A percentile compares a stretch with the other conserved stretches of the same genome.
Conservation (phyloP, 2,797 vertebrate genomes). For the Eulemur albifrons region DNA sequence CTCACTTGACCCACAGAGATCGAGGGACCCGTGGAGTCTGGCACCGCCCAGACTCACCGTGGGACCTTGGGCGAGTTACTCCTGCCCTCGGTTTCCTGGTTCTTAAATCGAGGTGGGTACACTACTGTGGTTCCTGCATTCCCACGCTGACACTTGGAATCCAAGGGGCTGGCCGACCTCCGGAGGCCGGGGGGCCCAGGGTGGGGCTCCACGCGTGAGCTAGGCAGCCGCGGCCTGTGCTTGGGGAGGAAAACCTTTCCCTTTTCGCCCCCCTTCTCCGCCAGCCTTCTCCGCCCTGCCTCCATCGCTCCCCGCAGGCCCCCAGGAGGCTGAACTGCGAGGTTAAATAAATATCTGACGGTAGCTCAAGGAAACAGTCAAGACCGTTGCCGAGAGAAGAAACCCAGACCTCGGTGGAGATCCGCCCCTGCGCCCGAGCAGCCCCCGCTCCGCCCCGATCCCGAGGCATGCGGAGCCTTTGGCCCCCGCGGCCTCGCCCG, state of each 20-base stretch:
- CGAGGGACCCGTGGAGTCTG: background rate
- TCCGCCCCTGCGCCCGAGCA: conserved; percentile 5
- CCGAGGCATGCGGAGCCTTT: background rate
- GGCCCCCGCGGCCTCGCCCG: background rate
- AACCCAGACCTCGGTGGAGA: conserved; percentile 82
- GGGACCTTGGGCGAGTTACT: background rate
- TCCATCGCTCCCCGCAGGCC: conserved; percentile 70
- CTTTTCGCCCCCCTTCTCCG: conserved; percentile 75
- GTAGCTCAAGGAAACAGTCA: conserved; percentile 83
- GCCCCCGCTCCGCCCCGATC: background rate
- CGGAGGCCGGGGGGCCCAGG: background rate
- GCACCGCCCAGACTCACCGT: background rate
- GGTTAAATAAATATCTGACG: conserved; percentile 85
- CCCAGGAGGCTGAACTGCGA: conserved; percentile 75
- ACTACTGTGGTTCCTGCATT: background rate
- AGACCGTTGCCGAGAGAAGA: conserved; percentile 81
- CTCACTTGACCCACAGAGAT: background rate
- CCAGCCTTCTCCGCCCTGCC: conserved; percentile 67
- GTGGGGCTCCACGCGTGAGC: background rate
- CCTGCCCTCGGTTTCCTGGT: background rate
- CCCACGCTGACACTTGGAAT: background rate
- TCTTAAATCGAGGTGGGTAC: background rate
- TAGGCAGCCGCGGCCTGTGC: background rate
- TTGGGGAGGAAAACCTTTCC: conserved; percentile 80
- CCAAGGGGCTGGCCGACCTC: background rate